Percentiles rank a stretch among this genome's conserved stretches.
phyloP scores from a whole-genome alignment of 64 coral and sea anemone species.

The Dendronephthya gigantea region DNA sequence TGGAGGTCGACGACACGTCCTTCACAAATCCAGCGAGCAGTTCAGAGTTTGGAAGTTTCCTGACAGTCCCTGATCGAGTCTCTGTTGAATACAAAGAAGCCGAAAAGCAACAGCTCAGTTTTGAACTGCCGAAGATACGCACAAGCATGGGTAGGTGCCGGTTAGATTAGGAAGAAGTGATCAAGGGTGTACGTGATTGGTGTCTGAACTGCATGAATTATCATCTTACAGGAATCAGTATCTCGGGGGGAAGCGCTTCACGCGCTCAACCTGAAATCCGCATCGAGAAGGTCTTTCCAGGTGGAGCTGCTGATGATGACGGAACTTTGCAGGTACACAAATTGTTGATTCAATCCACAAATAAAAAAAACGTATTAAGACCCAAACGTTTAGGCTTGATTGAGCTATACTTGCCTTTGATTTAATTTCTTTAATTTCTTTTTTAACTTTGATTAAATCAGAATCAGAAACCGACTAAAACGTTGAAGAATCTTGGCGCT shows the following conservation, averaged over 20 bases:
- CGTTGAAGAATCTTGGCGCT: too few species aligned
- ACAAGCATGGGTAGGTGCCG: constrained; percentile 82
- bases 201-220: neutral
- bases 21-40: neutral
- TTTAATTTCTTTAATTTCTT: too few species aligned
- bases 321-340: constrained; percentile 64
- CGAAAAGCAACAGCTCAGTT: constrained; percentile 23
- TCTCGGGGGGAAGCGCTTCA: constrained; percentile 86
- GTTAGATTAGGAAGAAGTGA: neutral
- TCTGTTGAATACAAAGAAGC: constrained; percentile 73
- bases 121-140: constrained; percentile 75
- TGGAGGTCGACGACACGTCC: neutral
- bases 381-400: neutral
- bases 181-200: too few species aligned
- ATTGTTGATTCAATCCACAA: too few species aligned
- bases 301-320: constrained; percentile 90
- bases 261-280: constrained; percentile 87
- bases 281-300: constrained; percentile 91
- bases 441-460: too few species aligned
- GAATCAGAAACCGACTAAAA: too few species aligned
- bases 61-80: constrained; percentile 71
- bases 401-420: neutral
- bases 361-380: neutral
- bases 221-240: constrained; percentile 67
- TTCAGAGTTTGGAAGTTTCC: neutral